Base-by-base conservation (phyloP, 2,113 vertebrate genomes). In the Lepisosteus osseus region DNA sequence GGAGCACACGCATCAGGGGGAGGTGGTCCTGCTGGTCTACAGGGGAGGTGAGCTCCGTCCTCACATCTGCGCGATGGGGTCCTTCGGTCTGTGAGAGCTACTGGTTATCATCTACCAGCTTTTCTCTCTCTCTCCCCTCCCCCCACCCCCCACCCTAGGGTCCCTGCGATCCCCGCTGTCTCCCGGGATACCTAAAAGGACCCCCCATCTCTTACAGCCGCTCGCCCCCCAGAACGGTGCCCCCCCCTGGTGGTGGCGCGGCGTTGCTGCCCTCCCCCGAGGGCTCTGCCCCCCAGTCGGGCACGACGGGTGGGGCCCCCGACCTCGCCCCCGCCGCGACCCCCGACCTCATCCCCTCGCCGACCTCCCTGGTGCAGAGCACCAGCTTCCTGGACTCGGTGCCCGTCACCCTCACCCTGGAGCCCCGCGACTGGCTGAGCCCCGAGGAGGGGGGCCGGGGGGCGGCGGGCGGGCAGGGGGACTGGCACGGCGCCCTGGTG, bases 321-420 rank as follows among this genome's bases (percentile, higher is more conserved):
- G 1, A 80, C 83, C 1, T 47, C 47, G 67, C 79, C 68, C 78
- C 69, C 12, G 72, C 74, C 57, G 77, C 73, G 0, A 72, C 79
- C 9, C 72, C 83, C 54, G 47, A 59, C 56, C 56, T 85, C 63
- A 77, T 9, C 47, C 47, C 47, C 47, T 6, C 47, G 47, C 59
- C 13, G 40, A 29, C 86, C 71, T 78, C 82, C 62, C 79, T 91
- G 72, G 89, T 91, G 66, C 90, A 92, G 84, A 92, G 90, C 79
- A 92, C 91, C 80, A 91, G 90, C 76, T 92, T 92, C 80, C 83
- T 92, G 74, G 91, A 92, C 71, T 89, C 89, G 0, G 89, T 92
- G 69, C 91, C 91, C 0, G 89, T 92, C 54, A 91, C 90, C 1
- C 64, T 92, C 56, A 92, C 88, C 1, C 72, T 91, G 2, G 91